Percentiles rank a stretch among this genome's conserved stretches.
Conservation (phyloP, 2,797 vertebrate species). For the Manis pentadactyla region DNA sequence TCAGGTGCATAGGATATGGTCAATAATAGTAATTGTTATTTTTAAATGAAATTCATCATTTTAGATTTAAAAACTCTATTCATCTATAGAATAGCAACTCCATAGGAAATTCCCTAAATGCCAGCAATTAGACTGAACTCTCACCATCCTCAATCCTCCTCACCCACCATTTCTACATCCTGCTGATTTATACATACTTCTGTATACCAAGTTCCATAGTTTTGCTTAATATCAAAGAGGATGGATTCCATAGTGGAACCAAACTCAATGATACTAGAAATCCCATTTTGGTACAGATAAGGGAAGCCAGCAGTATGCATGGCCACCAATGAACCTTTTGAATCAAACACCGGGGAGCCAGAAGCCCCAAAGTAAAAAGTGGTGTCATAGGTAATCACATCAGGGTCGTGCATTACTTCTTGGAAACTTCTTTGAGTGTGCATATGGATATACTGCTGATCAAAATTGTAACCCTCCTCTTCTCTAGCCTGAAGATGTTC, state of each 20-base stretch:
- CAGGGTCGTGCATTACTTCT: fast-evolving
- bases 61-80: neutral
- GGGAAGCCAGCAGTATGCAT: slow-evolving; percentile 74
- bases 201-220: neutral
- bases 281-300: fast-evolving
- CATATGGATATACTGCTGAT: neutral
- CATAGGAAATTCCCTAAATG: neutral
- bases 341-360: slow-evolving; percentile 82
- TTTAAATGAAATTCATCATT: neutral
- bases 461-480: fast-evolving
- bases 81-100: neutral
- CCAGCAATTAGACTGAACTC: neutral
- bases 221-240: slow-evolving; percentile 35
- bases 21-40: neutral
- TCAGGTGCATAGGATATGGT: neutral
- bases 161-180: slow-evolving; percentile 55
- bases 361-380: slow-evolving; percentile 82
- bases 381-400: slow-evolving; percentile 73
- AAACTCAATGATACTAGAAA: slow-evolving; percentile 62
- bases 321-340: slow-evolving; percentile 69
- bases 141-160: neutral
- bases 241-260: slow-evolving; percentile 41
- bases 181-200: fast-evolving
- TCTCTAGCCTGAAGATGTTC: neutral
- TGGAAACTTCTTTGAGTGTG: neutral